Evolutionary conservation across 2,888 invertebrate species (phyloP).

Genomic region (Xylophagus ater): DNA sequence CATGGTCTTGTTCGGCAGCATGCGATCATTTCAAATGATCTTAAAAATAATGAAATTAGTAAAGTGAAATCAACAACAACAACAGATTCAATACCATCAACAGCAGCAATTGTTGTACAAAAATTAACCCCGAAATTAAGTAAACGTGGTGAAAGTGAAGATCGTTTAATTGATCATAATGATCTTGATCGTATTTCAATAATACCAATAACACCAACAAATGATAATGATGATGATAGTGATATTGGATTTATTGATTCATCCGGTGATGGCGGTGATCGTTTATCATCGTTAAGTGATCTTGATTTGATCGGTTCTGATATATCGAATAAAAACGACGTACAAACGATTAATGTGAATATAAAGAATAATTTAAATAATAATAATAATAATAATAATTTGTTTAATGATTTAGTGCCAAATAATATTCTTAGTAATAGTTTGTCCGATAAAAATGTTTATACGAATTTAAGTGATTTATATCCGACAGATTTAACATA

Average conservation of each 20-base stretch:
- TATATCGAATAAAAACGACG: neutral
- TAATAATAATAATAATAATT: neutral
- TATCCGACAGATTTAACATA: too few relatives aligned
- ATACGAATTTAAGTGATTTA: too few relatives aligned
- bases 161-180: conserved; percentile 13
- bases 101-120: conserved; percentile 17
- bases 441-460: too few relatives aligned
- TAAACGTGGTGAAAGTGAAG: conserved; percentile 14
- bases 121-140: conserved; percentile 22
- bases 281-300: conserved; percentile 15
- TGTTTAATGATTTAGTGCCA: conserved; percentile 10
- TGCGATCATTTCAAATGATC: conserved; percentile 1
- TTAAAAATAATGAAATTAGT: conserved; percentile 1
- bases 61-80: neutral
- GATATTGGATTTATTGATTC: conserved; percentile 19
- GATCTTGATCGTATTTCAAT: conserved; percentile 12
- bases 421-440: too few relatives aligned
- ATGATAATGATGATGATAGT: conserved; percentile 12
- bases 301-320: conserved; percentile 14
- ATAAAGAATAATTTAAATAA: neutral
- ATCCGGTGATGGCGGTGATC: conserved; percentile 9
- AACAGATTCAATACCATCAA: conserved; percentile 8
- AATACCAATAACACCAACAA: too few relatives aligned
- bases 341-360: neutral
- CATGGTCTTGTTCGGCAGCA: conserved; percentile 3